Evolutionary conservation across 2,888 invertebrate genomes (phyloP).

Genomic region (Mellilla xanthometata): DNA sequence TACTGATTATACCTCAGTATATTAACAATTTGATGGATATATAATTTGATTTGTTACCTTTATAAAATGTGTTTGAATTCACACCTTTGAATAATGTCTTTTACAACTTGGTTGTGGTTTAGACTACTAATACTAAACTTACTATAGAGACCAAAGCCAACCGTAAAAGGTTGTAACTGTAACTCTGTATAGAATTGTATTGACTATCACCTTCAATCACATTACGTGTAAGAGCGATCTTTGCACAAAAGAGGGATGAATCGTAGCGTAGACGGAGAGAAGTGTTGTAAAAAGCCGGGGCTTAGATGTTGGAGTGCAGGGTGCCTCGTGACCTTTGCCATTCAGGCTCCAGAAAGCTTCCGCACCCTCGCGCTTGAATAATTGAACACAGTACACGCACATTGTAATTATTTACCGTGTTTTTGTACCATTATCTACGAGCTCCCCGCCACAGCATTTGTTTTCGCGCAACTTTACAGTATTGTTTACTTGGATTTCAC

Average conservation of each 20-base stretch:
- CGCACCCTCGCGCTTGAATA: slow-evolving; percentile 40
- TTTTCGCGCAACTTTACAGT: slow-evolving; percentile 26
- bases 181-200: neutral
- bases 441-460: slow-evolving; percentile 33
- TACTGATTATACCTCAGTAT: too few species aligned
- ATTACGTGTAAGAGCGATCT: slow-evolving; percentile 22
- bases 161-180: too few species aligned
- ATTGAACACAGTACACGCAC: slow-evolving; percentile 37
- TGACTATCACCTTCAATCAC: slow-evolving; percentile 18
- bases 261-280: slow-evolving; percentile 35
- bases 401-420: slow-evolving; percentile 31
- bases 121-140: too few species aligned
- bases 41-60: too few species aligned
- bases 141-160: too few species aligned
- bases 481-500: slow-evolving; percentile 17
- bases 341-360: slow-evolving; percentile 44
- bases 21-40: too few species aligned
- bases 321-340: slow-evolving; percentile 51
- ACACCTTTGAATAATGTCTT: too few species aligned
- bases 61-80: too few species aligned
- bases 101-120: too few species aligned
- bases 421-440: slow-evolving; percentile 36
- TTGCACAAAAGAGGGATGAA: slow-evolving; percentile 25
- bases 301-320: slow-evolving; percentile 41
- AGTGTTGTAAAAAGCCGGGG: slow-evolving; percentile 38